phyloP scores from a whole-genome alignment of 2,797 vertebrate species.

The Menidia menidia region DNA sequence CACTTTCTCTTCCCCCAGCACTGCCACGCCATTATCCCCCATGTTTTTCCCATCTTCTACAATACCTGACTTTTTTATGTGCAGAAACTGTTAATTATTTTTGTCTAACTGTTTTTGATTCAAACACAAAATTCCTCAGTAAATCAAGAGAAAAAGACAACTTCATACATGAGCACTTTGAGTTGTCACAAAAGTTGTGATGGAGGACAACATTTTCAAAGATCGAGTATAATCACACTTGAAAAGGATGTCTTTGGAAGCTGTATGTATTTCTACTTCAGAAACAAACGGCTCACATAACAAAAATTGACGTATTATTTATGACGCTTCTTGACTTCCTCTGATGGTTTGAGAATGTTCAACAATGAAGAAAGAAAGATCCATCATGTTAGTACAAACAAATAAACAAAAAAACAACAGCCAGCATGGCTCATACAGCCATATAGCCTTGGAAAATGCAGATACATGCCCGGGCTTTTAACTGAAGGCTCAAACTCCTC shows the following conservation, averaged over 20 bases:
- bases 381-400: conserved; percentile 28
- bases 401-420: conserved; percentile 14
- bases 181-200: conserved; percentile 10
- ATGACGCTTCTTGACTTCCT: conserved; percentile 25
- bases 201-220: conserved; percentile 9
- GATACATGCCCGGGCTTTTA: conserved; percentile 25
- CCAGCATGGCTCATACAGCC: conserved; percentile 32
- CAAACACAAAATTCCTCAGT: not conserved
- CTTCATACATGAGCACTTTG: not conserved
- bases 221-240: not conserved
- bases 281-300: conserved; percentile 38
- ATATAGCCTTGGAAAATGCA: conserved; percentile 39
- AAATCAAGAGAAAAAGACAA: not conserved
- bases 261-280: conserved; percentile 20
- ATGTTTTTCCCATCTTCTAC: not conserved
- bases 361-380: conserved; percentile 47
- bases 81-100: not conserved
- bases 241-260: conserved; percentile 13
- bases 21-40: not conserved
- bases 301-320: conserved; percentile 18
- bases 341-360: conserved; percentile 39
- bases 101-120: not conserved
- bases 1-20: not conserved
- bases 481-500: conserved; percentile 13
- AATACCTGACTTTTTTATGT: not conserved